A percentile compares a stretch with the other conserved stretches of the same genome.
phyloP scores from a whole-genome alignment of 2,888 invertebrate genomes.

The Mesorhabditis spiculigera region DNA sequence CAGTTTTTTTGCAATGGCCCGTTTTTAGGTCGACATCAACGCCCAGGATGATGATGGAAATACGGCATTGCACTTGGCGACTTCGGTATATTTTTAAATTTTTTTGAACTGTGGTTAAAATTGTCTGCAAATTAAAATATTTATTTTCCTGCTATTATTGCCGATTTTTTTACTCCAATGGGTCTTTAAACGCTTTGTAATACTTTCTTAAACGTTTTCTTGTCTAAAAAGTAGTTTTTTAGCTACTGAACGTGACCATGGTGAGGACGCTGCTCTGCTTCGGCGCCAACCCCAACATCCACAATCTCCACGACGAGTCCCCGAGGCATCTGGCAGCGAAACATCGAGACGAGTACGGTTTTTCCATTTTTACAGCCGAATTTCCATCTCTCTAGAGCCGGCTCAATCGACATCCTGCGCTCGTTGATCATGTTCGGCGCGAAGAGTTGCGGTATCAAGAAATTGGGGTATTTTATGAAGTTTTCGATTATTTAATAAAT shows the following conservation, averaged over 20 bases:
- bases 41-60: constrained; percentile 56
- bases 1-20: not conserved
- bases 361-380: not conserved
- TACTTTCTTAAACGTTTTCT: constrained; percentile 5
- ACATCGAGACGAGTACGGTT: constrained; percentile 41
- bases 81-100: constrained; percentile 26
- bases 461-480: not conserved
- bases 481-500: not conserved
- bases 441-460: constrained; percentile 31
- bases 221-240: not conserved
- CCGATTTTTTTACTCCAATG: too few species aligned
- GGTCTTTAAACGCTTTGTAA: not conserved
- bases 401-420: constrained; percentile 21
- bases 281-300: constrained; percentile 61
- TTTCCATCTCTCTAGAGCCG: not conserved
- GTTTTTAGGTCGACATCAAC: constrained; percentile 58
- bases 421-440: constrained; percentile 49
- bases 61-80: constrained; percentile 61
- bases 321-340: constrained; percentile 61
- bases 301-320: constrained; percentile 58
- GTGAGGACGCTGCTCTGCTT: constrained; percentile 61
- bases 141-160: too few species aligned
- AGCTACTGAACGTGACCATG: constrained; percentile 53
- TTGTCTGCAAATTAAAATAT: too few species aligned
- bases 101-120: not conserved